Evolutionary conservation across 1,140 invertebrate genomes (phyloP).

Genomic region (Wasmannia auropunctata): DNA sequence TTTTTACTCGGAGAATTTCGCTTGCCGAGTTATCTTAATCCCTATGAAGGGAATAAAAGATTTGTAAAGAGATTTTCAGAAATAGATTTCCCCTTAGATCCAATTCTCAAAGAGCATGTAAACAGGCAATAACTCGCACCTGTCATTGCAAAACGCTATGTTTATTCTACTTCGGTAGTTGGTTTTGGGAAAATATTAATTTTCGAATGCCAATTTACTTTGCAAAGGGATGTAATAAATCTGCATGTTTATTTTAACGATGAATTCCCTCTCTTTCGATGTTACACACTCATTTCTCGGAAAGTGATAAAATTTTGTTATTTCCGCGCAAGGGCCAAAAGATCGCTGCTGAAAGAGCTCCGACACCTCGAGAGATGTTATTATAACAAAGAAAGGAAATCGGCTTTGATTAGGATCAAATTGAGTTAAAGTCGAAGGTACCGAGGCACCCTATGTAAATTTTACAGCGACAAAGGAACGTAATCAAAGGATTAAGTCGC

Average conservation of each 20-base stretch:
- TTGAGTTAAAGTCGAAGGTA: background rate
- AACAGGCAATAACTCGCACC: conserved; percentile 5
- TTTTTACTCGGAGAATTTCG: background rate
- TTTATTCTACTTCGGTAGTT: background rate
- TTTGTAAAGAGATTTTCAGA: conserved; percentile 4
- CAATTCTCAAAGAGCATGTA: conserved; percentile 13
- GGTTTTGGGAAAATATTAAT: background rate
- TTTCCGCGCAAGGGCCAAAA: background rate
- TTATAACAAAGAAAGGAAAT: background rate
- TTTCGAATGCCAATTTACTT: background rate
- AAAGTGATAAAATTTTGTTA: background rate
- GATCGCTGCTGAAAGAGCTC: background rate
- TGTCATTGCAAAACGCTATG: background rate
- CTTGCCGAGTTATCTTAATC: background rate
- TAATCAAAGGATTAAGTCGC: conserved; percentile 30
- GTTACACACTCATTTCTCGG: too few species aligned
- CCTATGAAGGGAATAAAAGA: background rate
- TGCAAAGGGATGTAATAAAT: background rate
- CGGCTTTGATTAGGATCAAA: background rate
- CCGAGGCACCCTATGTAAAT: background rate
- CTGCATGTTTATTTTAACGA: background rate
- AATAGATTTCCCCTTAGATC: conserved; percentile 1
- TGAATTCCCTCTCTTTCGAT: background rate
- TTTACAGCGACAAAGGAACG: background rate
- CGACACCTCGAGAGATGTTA: background rate